Evolutionary conservation across 2,888 invertebrate species (phyloP).

Genomic region (Synergus gifuensis): DNA sequence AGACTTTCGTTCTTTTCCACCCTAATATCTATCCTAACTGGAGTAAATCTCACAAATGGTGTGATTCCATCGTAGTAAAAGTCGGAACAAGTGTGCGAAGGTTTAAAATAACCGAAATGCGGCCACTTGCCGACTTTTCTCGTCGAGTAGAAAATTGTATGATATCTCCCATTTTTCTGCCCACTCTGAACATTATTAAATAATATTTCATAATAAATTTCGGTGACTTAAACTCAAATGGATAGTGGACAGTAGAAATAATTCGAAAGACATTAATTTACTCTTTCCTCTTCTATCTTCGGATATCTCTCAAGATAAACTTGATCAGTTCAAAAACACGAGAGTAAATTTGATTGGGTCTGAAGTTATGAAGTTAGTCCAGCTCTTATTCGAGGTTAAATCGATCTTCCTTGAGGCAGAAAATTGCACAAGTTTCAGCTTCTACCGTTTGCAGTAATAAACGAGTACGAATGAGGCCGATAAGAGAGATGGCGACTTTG

Average conservation of each 20-base stretch:
- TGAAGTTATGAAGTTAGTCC: constrained; percentile 31
- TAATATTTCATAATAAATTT: too few species aligned
- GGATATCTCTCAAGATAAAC: constrained; percentile 13
- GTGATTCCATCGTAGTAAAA: constrained; percentile 52
- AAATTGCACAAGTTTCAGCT: constrained; percentile 48
- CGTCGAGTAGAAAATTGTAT: constrained; percentile 1
- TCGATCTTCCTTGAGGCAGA: constrained; percentile 40
- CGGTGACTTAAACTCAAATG: too few species aligned
- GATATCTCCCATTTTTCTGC: neutral
- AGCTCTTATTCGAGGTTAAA: constrained; percentile 39
- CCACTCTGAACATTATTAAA: too few species aligned
- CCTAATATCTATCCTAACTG: constrained; percentile 45
- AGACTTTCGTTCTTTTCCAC: constrained; percentile 44
- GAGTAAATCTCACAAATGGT: constrained; percentile 55
- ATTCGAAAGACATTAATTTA: neutral
- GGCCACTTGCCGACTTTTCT: constrained; percentile 18
- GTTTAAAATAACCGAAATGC: constrained; percentile 59
- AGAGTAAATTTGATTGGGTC: constrained; percentile 35
- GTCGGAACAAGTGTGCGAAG: constrained; percentile 56
- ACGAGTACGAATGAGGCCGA: constrained; percentile 63
- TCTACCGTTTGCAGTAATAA: constrained; percentile 55
- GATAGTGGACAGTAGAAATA: too few species aligned
- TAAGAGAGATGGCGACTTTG: constrained; percentile 64
- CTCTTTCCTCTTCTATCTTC: neutral
- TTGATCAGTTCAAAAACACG: constrained; percentile 27